Evolutionary conservation across 2,888 invertebrate species (phyloP), one percentile per base, ranked within the genome.

Genomic region (Eupithecia insigniata): DNA sequence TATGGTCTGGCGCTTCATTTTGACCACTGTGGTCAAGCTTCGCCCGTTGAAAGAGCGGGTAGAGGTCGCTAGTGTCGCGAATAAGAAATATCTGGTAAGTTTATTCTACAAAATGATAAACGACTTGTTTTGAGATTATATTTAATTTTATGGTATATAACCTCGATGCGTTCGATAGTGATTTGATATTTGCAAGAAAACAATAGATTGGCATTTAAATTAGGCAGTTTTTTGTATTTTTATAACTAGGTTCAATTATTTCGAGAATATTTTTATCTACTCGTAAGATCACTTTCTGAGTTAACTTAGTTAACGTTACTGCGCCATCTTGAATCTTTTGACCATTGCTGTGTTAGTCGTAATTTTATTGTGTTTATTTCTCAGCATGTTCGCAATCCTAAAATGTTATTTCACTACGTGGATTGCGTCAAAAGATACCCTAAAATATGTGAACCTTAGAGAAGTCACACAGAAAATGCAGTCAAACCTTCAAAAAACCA

Each of bases 1-100:
- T 78, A 69, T 81, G 67, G 43, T 90, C 7, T 83, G 83, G 83
- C 82, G 82, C 73, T 73, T 88, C 58, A 70, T 88, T 60, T 61
- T 85, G 43, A 80, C 79, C 46, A 75, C 85, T 34, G 73, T 87
- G 69, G 75, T 85, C 69, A 81, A 82, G 74, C 82, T 83, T 16
- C 77, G 77, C 55, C 77, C 80, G 46, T 76, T 87, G 77, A 75
- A 75, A 75, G 67, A 71, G 28, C 28, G 34, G 55, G 55, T 55
- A 10, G 73, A 62, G 26, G 30, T 60, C 65, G 60, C 39, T 12
- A 36, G 22, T 30, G 64, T 66, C 68, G 46, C 60, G 30, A 34
- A 43, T 46, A 78, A 76, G 36, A 66, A 34, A 26, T 2, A 67
- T 73, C 61, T 66, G 71, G 71, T 74, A 66, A 74, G 74, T 71